phyloP scores from a whole-genome alignment of 1,140 invertebrate genomes.

The Lucilia sericata region DNA sequence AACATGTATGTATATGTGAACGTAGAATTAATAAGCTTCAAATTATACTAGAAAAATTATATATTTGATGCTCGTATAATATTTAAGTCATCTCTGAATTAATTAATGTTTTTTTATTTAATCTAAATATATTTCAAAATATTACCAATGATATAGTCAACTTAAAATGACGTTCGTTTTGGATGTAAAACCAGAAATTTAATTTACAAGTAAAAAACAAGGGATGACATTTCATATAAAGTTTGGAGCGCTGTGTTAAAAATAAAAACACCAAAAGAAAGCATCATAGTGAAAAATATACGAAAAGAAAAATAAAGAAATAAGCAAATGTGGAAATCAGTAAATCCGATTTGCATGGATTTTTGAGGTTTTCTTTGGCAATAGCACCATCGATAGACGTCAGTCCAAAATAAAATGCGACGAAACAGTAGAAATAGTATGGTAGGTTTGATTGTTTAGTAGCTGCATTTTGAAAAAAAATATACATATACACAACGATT shows the following conservation, averaged over 20 bases:
- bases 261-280: not conserved
- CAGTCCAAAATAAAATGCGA: not conserved
- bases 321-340: conserved; percentile 44
- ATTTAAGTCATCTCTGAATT: too few relatives aligned
- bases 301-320: not conserved
- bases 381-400: not conserved
- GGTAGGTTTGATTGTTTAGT: conserved; percentile 7
- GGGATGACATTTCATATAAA: conserved; percentile 8
- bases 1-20: too few relatives aligned
- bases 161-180: too few relatives aligned
- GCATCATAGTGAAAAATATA: not conserved
- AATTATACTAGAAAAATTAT: too few relatives aligned
- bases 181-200: too few relatives aligned
- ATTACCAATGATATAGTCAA: too few relatives aligned
- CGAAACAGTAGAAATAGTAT: not conserved
- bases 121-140: too few relatives aligned
- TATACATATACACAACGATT: not conserved
- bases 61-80: too few relatives aligned
- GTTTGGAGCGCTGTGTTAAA: not conserved
- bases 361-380: conserved; percentile 41
- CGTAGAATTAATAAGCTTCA: too few relatives aligned
- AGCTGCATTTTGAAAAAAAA: not conserved
- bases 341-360: conserved; percentile 49
- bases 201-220: conserved; percentile 3
- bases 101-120: too few relatives aligned